These are phyloP conservation scores for Chromoteleia sp. DNA, from an alignment of 2,888 invertebrate species.

Conservation along the genomic window DNA sequence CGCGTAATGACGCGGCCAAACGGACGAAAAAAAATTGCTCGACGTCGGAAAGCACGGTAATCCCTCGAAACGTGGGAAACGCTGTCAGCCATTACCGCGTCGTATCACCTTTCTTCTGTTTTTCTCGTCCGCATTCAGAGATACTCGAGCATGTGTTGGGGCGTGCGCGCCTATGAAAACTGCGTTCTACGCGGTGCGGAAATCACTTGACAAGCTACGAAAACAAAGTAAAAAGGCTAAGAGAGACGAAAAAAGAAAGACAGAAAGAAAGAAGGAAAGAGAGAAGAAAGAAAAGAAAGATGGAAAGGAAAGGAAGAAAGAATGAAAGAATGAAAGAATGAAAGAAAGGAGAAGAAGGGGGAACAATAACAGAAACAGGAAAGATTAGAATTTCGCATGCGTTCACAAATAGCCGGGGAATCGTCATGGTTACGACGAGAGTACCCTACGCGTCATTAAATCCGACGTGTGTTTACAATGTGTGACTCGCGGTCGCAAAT, in stretches of 20 bases:
- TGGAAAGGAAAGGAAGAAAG: too few species aligned
- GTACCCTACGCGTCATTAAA: slow-evolving; percentile 52
- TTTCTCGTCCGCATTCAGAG: slow-evolving; percentile 31
- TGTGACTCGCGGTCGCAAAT: slow-evolving; percentile 31
- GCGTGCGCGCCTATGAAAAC: slow-evolving; percentile 47
- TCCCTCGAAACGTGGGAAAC: slow-evolving; percentile 49
- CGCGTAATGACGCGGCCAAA: too few species aligned
- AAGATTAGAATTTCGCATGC: slow-evolving; percentile 36
- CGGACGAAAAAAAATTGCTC: slow-evolving; percentile 40
- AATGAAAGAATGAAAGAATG: too few species aligned
- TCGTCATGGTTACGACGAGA: slow-evolving; percentile 46
- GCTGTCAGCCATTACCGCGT: slow-evolving; percentile 55
- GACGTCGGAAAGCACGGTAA: slow-evolving; percentile 49
- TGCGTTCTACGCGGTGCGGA: slow-evolving; percentile 35
- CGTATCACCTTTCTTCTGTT: slow-evolving; percentile 35
- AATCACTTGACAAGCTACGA: slow-evolving; percentile 50
- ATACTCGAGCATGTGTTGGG: slow-evolving; percentile 14
- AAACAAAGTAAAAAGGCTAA: slow-evolving; percentile 31
- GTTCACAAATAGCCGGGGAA: slow-evolving; percentile 38
- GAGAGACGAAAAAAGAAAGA: slow-evolving; percentile 8
- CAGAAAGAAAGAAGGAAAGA: background rate
- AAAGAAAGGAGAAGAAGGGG: background rate
- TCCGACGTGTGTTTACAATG: slow-evolving; percentile 31
- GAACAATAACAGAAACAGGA: slow-evolving; percentile 11
- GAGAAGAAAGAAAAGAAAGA: slow-evolving; percentile 11